Percentiles rank a stretch among this genome's conserved stretches.
Evolutionary conservation across 2,888 invertebrate species (phyloP).

Genomic region (Synanthedon formicaeformis): DNA sequence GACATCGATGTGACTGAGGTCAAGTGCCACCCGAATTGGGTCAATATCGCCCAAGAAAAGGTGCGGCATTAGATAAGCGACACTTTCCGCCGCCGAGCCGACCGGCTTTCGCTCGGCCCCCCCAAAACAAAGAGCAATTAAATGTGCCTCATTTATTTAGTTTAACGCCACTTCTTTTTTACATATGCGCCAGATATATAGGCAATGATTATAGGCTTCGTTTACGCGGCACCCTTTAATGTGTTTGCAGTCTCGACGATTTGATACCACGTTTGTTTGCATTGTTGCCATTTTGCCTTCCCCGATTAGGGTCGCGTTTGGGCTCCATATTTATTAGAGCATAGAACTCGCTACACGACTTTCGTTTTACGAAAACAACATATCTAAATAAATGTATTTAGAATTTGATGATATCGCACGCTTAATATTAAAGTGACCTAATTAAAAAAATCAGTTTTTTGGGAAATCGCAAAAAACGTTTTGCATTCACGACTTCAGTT

Average conservation of each 20-base stretch:
- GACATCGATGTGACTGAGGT: slow-evolving; percentile 41
- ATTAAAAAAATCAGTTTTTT: no score
- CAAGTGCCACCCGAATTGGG: slow-evolving; percentile 59
- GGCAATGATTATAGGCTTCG: slow-evolving; percentile 56
- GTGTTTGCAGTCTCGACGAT: slow-evolving; percentile 64
- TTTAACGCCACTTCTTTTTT: slow-evolving; percentile 37
- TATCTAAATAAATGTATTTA: slow-evolving; percentile 10
- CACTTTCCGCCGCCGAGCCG: slow-evolving; percentile 57
- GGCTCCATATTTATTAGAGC: slow-evolving; percentile 65
- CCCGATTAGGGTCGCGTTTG: slow-evolving; percentile 64
- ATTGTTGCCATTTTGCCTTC: slow-evolving; percentile 65
- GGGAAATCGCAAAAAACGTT: no score
- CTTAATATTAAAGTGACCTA: no score
- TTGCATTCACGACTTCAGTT: no score
- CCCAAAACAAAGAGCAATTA: slow-evolving; percentile 60
- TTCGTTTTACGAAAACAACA: slow-evolving; percentile 56
- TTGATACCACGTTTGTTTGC: slow-evolving; percentile 64
- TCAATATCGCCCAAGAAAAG: slow-evolving; percentile 66
- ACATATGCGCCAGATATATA: slow-evolving; percentile 40
- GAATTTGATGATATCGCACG: no score
- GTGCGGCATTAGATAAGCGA: slow-evolving; percentile 65
- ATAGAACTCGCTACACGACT: slow-evolving; percentile 58
- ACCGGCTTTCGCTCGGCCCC: slow-evolving; percentile 34
- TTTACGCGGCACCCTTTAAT: slow-evolving; percentile 58
- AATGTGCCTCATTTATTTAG: slow-evolving; percentile 58